These are phyloP conservation scores for Anoura caudifer DNA, from an alignment of 2,113 vertebrate genomes.

Conservation along the genomic window DNA sequence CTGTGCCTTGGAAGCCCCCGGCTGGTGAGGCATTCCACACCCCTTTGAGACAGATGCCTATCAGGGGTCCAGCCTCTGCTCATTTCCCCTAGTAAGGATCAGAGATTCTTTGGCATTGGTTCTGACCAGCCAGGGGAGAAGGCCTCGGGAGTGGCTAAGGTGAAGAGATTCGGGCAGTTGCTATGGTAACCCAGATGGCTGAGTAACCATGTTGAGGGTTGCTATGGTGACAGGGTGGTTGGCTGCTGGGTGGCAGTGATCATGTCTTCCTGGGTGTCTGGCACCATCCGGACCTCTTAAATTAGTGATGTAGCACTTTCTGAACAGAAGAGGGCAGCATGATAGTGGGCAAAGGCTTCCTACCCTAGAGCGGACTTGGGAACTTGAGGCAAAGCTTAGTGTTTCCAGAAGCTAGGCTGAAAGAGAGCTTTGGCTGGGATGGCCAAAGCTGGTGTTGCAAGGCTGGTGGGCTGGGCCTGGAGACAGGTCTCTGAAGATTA, in stretches of 20 bases:
- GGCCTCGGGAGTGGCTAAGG: conserved; percentile 41
- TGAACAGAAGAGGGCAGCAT: conserved; percentile 58
- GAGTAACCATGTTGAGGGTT: conserved; percentile 81
- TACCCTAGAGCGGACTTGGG: background rate
- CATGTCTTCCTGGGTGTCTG: conserved; percentile 59
- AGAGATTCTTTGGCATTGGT: conserved; percentile 41
- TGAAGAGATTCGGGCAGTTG: conserved; percentile 72
- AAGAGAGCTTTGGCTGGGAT: background rate
- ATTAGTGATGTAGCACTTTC: background rate
- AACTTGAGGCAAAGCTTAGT: conserved; percentile 12
- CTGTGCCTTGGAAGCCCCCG: background rate
- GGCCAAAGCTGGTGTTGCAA: background rate
- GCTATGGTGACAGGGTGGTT: conserved; percentile 74
- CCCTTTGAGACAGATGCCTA: conserved; percentile 2
- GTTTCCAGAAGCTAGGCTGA: background rate
- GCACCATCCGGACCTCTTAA: conserved; percentile 25
- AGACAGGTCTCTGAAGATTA: background rate
- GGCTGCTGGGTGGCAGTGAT: conserved; percentile 49
- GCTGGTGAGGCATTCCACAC: background rate
- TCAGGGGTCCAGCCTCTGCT: background rate
- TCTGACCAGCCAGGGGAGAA: conserved; percentile 37
- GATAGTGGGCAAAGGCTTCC: background rate
- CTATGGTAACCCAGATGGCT: conserved; percentile 79
- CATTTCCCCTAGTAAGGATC: background rate
- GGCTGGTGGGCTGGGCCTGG: background rate